These are phyloP conservation scores for Antheraea pernyi DNA, from an alignment of 1,140 invertebrate species.

Conservation along the genomic window DNA sequence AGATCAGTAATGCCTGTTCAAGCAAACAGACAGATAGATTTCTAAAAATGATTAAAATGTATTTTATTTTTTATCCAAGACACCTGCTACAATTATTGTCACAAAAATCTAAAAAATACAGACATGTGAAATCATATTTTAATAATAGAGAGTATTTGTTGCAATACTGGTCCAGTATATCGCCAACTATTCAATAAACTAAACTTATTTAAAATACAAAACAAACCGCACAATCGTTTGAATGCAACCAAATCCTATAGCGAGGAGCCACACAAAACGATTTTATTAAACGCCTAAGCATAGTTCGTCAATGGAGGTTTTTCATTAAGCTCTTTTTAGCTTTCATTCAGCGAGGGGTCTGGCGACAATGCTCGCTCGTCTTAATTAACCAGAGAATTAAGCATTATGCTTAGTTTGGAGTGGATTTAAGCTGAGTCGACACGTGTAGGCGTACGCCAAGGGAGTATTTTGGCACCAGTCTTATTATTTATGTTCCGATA, in stretches of 20 bases:
- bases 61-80: too few species aligned
- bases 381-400: constrained; percentile 74
- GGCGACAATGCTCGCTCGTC: constrained; percentile 61
- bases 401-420: constrained; percentile 75
- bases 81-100: too few species aligned
- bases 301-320: constrained; percentile 17
- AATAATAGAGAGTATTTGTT: too few species aligned
- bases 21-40: too few species aligned
- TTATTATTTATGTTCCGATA: constrained; percentile 59
- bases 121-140: too few species aligned
- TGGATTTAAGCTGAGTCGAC: constrained; percentile 66
- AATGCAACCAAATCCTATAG: constrained; percentile 4
- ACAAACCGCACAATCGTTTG: not conserved
- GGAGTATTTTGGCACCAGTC: constrained; percentile 36
- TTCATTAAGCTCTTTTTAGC: constrained; percentile 66
- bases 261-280: not conserved
- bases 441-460: constrained; percentile 61
- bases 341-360: constrained; percentile 65
- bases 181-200: not conserved
- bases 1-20: too few species aligned
- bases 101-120: too few species aligned
- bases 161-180: not conserved
- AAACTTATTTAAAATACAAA: constrained; percentile 5
- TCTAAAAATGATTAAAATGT: too few species aligned
- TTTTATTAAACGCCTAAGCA: constrained; percentile 3